Evolutionary conservation across 2,888 invertebrate genomes (phyloP).

Genomic region (Muscina levida): DNA sequence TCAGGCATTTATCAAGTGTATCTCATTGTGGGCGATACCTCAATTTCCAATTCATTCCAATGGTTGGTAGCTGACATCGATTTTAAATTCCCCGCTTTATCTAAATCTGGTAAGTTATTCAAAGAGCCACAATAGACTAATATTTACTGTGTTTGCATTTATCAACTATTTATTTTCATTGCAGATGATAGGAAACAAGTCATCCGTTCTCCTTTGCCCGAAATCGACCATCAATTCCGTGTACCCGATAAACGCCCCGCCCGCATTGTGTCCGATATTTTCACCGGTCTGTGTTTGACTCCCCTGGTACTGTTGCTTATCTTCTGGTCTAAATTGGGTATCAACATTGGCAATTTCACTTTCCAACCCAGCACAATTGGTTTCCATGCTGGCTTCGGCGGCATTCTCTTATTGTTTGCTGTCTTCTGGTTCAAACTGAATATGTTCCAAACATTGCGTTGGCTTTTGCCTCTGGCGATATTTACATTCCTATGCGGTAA

Average conservation of each 20-base stretch:
- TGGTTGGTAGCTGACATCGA: conserved; percentile 91
- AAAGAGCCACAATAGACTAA: too few relatives aligned
- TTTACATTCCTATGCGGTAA: conserved; percentile 97
- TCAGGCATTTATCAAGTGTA: conserved; percentile 91
- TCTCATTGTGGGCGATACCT: conserved; percentile 94
- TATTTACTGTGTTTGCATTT: neutral
- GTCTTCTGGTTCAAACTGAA: conserved; percentile 95
- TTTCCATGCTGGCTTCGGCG: conserved; percentile 94
- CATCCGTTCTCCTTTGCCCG: conserved; percentile 81
- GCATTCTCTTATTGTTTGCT: conserved; percentile 93
- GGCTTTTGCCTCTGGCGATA: conserved; percentile 90
- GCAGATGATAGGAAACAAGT: conserved; percentile 63
- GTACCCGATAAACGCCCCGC: conserved; percentile 95
- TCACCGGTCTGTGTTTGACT: conserved; percentile 90
- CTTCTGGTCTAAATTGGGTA: conserved; percentile 92
- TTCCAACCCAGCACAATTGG: conserved; percentile 88
- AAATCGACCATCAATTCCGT: conserved; percentile 92
- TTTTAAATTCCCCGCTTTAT: conserved; percentile 85
- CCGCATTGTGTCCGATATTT: conserved; percentile 92
- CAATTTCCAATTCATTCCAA: conserved; percentile 92
- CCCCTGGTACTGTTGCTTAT: conserved; percentile 90
- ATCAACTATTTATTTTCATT: conserved; percentile 15
- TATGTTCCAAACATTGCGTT: conserved; percentile 97
- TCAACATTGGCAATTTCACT: conserved; percentile 92
- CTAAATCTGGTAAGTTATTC: conserved; percentile 72